These are phyloP conservation scores for Elysia crispata DNA, from an alignment of 2,888 invertebrate species.

Conservation along the genomic window DNA sequence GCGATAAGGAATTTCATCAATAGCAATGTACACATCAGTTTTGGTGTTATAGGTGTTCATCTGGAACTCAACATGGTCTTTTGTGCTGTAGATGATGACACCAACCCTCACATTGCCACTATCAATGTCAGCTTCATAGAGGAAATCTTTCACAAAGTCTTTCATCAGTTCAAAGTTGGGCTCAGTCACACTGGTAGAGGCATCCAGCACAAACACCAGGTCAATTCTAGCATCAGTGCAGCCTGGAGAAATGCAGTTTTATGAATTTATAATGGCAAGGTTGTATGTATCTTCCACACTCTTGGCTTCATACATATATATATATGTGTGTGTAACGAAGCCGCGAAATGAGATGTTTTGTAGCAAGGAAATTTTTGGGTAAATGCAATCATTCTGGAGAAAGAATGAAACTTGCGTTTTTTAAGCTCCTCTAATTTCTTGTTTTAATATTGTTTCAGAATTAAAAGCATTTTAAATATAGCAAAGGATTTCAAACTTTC, in stretches of 20 bases:
- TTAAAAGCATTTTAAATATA: too few species aligned
- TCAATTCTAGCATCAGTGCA: conserved; percentile 56
- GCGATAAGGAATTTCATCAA: conserved; percentile 57
- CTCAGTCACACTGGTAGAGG: conserved; percentile 65
- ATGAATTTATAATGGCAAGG: too few species aligned
- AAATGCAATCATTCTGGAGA: too few species aligned
- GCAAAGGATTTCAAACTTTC: too few species aligned
- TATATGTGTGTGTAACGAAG: too few species aligned
- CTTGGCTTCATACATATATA: too few species aligned
- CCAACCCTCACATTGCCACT: conserved; percentile 55
- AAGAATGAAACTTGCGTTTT: too few species aligned
- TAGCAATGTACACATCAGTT: conserved; percentile 55
- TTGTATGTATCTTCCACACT: too few species aligned
- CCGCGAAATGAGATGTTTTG: too few species aligned
- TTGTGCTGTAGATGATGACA: conserved; percentile 59
- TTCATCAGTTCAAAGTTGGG: conserved; percentile 63
- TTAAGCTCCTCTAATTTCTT: too few species aligned
- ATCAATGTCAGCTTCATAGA: conserved; percentile 56
- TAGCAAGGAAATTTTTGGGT: too few species aligned
- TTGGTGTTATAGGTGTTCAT: conserved; percentile 58
- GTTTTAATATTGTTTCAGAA: too few species aligned
- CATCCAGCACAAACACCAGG: conserved; percentile 66
- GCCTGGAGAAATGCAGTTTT: conserved; percentile 32
- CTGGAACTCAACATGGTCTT: conserved; percentile 60
- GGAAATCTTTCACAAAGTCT: conserved; percentile 60